Evolutionary conservation across 2,888 invertebrate genomes (phyloP).

Genomic region (Chironomus tentans): DNA sequence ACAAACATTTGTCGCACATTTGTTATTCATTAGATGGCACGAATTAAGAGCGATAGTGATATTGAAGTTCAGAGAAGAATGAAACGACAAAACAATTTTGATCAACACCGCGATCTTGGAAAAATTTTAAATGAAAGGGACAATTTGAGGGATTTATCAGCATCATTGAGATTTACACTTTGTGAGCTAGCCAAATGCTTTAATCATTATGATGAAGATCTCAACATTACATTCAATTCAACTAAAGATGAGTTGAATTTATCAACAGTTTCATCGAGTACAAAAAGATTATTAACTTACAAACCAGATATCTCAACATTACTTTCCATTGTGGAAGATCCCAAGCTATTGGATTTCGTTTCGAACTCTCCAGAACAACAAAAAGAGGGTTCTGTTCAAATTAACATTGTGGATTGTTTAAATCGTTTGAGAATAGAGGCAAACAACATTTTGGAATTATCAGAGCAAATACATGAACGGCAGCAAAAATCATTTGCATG

Average conservation of each 20-base stretch:
- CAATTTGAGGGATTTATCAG: slow-evolving; percentile 54
- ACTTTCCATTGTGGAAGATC: slow-evolving; percentile 53
- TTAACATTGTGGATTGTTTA: slow-evolving; percentile 59
- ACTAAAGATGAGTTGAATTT: slow-evolving; percentile 46
- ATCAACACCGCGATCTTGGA: slow-evolving; percentile 39
- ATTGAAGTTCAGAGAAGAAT: slow-evolving; percentile 34
- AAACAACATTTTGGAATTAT: slow-evolving; percentile 56
- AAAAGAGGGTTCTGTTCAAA: slow-evolving; percentile 49
- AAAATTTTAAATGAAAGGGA: slow-evolving; percentile 44
- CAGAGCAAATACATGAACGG: slow-evolving; percentile 34
- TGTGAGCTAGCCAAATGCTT: slow-evolving; percentile 64
- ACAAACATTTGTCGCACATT: not conserved
- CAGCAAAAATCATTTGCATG: not conserved
- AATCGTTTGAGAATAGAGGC: slow-evolving; percentile 60
- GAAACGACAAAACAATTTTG: slow-evolving; percentile 28
- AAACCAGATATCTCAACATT: slow-evolving; percentile 53
- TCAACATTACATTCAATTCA: slow-evolving; percentile 51
- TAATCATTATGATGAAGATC: slow-evolving; percentile 65
- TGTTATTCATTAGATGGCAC: slow-evolving; percentile 37
- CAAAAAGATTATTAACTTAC: slow-evolving; percentile 31
- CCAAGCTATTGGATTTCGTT: slow-evolving; percentile 48
- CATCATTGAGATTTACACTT: slow-evolving; percentile 55
- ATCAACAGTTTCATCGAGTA: slow-evolving; percentile 29
- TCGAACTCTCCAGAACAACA: slow-evolving; percentile 35
- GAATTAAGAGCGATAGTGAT: slow-evolving; percentile 36